These are phyloP conservation scores for Boleophthalmus pectinirostris DNA, from an alignment of 2,113 vertebrate genomes.

Conservation along the genomic window DNA sequence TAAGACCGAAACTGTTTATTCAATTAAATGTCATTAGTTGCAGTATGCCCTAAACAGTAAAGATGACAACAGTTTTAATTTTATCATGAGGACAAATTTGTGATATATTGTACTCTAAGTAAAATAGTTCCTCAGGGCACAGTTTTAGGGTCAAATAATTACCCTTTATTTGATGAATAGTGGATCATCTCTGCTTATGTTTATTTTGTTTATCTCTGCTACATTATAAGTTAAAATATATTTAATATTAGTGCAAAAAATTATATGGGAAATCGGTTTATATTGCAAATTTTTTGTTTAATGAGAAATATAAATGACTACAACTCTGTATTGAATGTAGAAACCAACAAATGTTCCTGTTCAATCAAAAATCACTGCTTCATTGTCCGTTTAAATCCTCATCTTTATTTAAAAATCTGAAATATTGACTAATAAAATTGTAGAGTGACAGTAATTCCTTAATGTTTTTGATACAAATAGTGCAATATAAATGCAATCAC, in stretches of 20 bases:
- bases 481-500: neutral
- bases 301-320: neutral
- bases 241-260: too few relatives aligned
- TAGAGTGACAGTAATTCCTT: neutral
- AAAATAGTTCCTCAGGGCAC: neutral
- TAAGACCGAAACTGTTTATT: neutral
- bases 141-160: neutral
- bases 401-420: too few relatives aligned
- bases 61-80: neutral
- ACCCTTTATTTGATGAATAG: neutral
- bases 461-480: neutral
- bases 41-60: neutral
- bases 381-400: too few relatives aligned
- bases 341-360: too few relatives aligned
- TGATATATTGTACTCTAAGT: neutral
- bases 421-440: neutral
- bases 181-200: neutral
- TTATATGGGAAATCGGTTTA: too few relatives aligned
- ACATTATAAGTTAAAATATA: neutral
- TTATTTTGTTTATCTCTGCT: neutral
- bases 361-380: too few relatives aligned
- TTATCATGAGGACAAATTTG: neutral
- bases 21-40: neutral
- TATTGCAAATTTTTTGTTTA: neutral
- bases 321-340: neutral